Evolutionary conservation across 1,140 invertebrate species (phyloP), one percentile per base, ranked within the genome.

Genomic region (Leptestheria dahalacensis): DNA sequence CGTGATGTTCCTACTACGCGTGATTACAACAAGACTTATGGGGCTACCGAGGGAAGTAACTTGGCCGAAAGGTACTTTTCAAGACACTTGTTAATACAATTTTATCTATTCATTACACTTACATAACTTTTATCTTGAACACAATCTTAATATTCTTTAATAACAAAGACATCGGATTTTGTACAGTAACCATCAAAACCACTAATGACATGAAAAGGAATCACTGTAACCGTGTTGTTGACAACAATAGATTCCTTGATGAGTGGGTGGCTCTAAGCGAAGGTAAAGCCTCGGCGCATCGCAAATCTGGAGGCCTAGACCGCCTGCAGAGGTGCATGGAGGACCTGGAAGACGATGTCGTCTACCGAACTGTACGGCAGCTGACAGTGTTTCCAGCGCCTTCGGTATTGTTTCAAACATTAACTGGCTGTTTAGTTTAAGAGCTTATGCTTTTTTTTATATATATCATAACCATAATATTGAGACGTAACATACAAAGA

Each of bases 1-100:
- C 79, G 82, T 61, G 84, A 91, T 68, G 79, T 91, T 33, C 81
- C 79, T 57, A 74, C 84, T 11, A 81, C 80, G 1, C 72, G 84
- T 26, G 80, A 85, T 62, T 77, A 75, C 61, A 78, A 78, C 61
- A 73, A 68, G 61, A 74, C 74, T 10, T 54, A 73, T 0, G 49
- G 53, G 41, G 24, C 53, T 11, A 56, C 23, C 12, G 53, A 56
- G 26, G 53, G 53, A 6, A 41, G 53, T 23, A 56, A 28, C 53
- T 29, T 56, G 21, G 25, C 53, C 20, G 1, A 56, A 56, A 56
- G 53, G 28, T 56, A 56, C 26, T 26, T 25, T 18, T 10, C 53
- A 56, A 52, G 33, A n/a, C n/a, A n/a, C n/a, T n/a, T n/a, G n/a
- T n/a, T n/a, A n/a, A n/a, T n/a, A n/a, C n/a, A n/a, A n/a, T n/a